phyloP scores from a whole-genome alignment of 2,113 vertebrate species.

The Cavia porcellus region DNA sequence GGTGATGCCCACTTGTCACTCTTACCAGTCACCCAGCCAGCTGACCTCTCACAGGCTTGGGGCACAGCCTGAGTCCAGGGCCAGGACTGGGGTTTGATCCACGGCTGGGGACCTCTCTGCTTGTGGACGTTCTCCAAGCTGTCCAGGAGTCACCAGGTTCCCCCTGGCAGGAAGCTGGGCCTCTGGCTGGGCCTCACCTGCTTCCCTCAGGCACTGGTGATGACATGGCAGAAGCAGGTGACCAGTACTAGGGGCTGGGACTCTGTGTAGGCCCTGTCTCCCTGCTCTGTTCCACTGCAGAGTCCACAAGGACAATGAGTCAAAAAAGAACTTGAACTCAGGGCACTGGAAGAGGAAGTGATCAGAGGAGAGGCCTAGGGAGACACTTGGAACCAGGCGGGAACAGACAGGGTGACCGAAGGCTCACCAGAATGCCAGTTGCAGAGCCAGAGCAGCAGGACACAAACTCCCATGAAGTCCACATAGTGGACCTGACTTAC shows the following conservation, averaged over 20 bases:
- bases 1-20: rapidly evolving
- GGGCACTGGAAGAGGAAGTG: neutral
- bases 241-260: neutral
- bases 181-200: neutral
- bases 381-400: neutral
- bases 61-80: neutral
- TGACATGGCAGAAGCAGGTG: rapidly evolving
- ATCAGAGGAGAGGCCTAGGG: neutral
- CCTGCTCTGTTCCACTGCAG: neutral
- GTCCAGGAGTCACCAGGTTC: neutral
- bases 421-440: neutral
- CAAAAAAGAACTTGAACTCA: neutral
- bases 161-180: neutral
- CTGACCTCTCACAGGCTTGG: neutral
- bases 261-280: neutral
- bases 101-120: neutral
- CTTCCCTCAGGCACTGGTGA: neutral
- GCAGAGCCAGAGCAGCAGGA: neutral
- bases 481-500: neutral
- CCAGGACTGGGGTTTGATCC: rapidly evolving
- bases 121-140: neutral
- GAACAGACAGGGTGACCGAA: neutral
- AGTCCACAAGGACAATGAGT: neutral
- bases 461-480: neutral
- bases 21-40: neutral